Evolutionary conservation across 2,888 invertebrate genomes (phyloP).

Genomic region (Volucella zonaria): DNA sequence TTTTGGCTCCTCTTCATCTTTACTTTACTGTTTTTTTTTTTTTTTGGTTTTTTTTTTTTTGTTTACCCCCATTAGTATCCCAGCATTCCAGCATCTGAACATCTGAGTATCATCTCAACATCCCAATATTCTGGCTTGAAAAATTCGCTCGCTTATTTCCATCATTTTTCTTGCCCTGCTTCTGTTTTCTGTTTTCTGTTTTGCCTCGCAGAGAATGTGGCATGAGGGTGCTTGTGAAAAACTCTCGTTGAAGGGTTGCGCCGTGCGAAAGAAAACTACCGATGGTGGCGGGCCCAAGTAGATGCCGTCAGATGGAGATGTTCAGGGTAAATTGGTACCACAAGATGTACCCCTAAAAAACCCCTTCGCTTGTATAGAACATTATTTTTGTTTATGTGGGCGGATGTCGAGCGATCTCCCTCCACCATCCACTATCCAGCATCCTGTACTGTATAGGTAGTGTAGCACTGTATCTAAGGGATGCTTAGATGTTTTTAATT

Average conservation of each 20-base stretch:
- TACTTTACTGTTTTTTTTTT: conserved; percentile 23
- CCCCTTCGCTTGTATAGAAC: conserved; percentile 30
- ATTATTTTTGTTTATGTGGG: conserved; percentile 70
- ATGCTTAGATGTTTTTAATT: conserved; percentile 55
- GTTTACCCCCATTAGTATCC: too few species aligned
- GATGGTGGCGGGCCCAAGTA: conserved; percentile 8
- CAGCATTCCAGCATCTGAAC: too few species aligned
- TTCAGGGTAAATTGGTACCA: conserved; percentile 51
- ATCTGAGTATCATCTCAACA: background rate
- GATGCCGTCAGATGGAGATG: conserved; percentile 43
- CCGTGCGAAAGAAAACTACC: conserved; percentile 5
- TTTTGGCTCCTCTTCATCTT: conserved; percentile 38
- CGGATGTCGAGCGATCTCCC: conserved; percentile 60
- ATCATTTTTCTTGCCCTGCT: conserved; percentile 58
- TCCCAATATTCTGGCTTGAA: background rate
- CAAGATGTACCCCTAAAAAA: conserved; percentile 2
- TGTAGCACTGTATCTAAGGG: conserved; percentile 38
- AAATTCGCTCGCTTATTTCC: conserved; percentile 51
- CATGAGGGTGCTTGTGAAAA: conserved; percentile 17
- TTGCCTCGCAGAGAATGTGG: background rate
- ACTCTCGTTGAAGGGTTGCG: conserved; percentile 55
- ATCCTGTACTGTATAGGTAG: background rate
- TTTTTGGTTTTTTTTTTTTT: background rate
- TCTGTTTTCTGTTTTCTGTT: background rate
- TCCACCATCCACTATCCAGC: background rate